Evolutionary conservation across 2,113 vertebrate species (phyloP).

Genomic region (Anas platyrhynchos): DNA sequence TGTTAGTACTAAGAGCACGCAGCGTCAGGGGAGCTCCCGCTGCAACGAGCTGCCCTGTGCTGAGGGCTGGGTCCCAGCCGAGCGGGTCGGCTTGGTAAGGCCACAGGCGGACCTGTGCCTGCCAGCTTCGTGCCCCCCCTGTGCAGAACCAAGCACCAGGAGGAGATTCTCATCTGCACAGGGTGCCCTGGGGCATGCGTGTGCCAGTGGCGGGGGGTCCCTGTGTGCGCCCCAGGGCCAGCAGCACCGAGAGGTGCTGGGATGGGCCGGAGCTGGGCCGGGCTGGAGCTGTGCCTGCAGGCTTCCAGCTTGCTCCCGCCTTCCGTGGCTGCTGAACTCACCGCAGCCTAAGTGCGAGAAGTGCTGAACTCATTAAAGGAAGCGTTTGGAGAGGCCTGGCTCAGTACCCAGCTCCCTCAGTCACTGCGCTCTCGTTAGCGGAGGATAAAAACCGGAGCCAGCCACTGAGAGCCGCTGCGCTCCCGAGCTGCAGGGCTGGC

Average conservation of each 20-base stretch:
- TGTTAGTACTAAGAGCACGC: neutral
- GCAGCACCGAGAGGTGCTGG: neutral
- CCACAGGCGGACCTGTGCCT: accelerated
- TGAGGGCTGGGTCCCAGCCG: accelerated
- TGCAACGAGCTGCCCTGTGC: accelerated
- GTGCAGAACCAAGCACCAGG: too few relatives aligned
- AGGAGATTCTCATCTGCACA: too few relatives aligned
- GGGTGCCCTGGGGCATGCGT: neutral
- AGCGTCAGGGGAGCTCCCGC: neutral
- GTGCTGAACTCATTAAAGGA: neutral
- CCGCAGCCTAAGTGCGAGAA: accelerated
- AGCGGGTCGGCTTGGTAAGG: too few relatives aligned
- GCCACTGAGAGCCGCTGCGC: neutral
- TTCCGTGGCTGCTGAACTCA: neutral
- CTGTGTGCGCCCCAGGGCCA: too few relatives aligned
- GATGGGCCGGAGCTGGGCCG: neutral
- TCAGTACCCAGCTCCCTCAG: accelerated
- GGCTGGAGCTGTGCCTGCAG: neutral
- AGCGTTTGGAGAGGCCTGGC: neutral
- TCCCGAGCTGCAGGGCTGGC: too few relatives aligned
- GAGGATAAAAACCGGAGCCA: neutral
- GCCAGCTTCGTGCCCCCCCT: accelerated
- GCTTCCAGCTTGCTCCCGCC: too few relatives aligned
- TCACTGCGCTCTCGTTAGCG: accelerated
- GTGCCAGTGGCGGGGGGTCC: too few relatives aligned